Conservation (phyloP, 1,140 invertebrate species). For the Sinella curviseta region DNA sequence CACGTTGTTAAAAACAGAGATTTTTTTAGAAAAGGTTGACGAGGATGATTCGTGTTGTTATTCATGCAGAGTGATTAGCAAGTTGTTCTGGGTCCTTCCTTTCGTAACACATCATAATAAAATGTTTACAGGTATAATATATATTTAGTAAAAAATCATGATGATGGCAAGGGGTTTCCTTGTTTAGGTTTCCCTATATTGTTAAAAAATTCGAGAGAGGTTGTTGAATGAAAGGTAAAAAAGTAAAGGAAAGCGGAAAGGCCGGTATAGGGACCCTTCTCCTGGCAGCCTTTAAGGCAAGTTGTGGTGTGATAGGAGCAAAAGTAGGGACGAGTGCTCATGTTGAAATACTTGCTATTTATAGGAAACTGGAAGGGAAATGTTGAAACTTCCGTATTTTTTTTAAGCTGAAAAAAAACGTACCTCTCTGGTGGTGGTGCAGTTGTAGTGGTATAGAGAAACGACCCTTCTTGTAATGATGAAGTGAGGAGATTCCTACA, state of each 20-base stretch:
- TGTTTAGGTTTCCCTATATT: not conserved
- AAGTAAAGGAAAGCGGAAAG: not conserved
- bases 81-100: not conserved
- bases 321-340: not conserved
- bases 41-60: not conserved
- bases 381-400: not conserved
- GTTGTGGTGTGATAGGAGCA: not conserved
- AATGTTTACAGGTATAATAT: not conserved
- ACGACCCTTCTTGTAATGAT: not conserved
- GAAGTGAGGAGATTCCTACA: not conserved
- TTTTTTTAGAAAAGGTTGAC: not conserved
- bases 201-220: not conserved
- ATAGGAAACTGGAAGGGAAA: slow-evolving; percentile 12
- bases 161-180: not conserved
- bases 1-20: slow-evolving; percentile 31
- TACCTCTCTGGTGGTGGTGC: not conserved
- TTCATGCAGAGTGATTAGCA: not conserved
- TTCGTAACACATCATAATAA: not conserved
- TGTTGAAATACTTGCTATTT: slow-evolving; percentile 15
- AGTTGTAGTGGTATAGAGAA: not conserved
- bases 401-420: not conserved
- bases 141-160: not conserved
- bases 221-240: not conserved
- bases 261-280: not conserved
- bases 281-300: not conserved